Percentiles rank a stretch among this genome's conserved stretches.
phyloP scores from a whole-genome alignment of 2,797 vertebrate species.

The Phoebastria nigripes region DNA sequence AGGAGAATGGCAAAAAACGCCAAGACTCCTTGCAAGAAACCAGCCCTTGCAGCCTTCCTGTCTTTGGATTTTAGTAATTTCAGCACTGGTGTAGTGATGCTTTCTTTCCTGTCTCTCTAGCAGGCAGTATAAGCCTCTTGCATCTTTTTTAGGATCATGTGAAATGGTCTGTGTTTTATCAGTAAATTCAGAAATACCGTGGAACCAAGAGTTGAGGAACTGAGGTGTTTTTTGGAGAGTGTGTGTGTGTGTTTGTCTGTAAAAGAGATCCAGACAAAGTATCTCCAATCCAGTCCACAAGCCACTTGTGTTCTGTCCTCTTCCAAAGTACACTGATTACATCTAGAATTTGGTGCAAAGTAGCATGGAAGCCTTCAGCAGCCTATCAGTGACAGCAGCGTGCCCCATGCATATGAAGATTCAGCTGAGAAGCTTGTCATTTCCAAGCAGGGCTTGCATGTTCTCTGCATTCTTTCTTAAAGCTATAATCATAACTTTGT shows the following conservation, averaged over 20 bases:
- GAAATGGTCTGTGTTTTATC: not conserved
- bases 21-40: not conserved
- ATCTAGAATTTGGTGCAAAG: not conserved
- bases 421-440: not conserved
- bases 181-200: not conserved
- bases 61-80: not conserved
- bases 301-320: not conserved
- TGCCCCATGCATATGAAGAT: fast-evolving
- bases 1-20: not conserved
- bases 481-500: not conserved
- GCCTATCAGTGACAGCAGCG: not conserved
- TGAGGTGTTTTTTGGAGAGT: not conserved
- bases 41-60: not conserved
- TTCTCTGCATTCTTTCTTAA: not conserved
- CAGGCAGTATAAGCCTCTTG: not conserved
- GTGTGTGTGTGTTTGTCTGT: not conserved
- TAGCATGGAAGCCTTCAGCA: not conserved
- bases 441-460: not conserved
- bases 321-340: not conserved
- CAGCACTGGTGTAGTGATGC: not conserved
- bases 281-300: not conserved
- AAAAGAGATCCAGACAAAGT: not conserved
- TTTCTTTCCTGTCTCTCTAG: not conserved
- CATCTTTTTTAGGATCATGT: not conserved
- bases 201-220: not conserved